Conservation (phyloP, 2,888 invertebrate species). For the Muschampia plurimacula region DNA sequence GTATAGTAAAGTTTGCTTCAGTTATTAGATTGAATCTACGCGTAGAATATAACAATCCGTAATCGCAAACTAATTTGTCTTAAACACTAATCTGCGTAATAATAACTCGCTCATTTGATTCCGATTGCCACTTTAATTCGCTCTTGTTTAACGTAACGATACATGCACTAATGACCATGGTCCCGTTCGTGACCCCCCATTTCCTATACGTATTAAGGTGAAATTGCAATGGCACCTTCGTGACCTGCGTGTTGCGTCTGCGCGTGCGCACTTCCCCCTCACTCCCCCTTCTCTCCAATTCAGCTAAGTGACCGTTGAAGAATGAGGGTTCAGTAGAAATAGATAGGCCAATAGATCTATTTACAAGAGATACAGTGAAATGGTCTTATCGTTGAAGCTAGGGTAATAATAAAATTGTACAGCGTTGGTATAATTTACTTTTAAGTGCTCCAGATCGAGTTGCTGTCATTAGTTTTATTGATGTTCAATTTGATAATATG, state of each 20-base stretch:
- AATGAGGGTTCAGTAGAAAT: constrained; percentile 62
- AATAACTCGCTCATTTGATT: constrained; percentile 13
- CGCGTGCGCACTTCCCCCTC: constrained; percentile 55
- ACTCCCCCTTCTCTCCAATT: constrained; percentile 40
- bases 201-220: constrained; percentile 56
- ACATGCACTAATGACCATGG: constrained; percentile 45
- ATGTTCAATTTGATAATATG: constrained; percentile 6
- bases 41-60: no score
- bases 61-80: background rate
- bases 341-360: constrained; percentile 47
- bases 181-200: constrained; percentile 44
- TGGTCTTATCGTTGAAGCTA: constrained; percentile 32
- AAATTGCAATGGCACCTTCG: constrained; percentile 56
- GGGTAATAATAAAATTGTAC: constrained; percentile 35
- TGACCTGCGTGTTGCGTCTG: constrained; percentile 49
- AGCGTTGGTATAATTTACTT: constrained; percentile 43
- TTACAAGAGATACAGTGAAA: constrained; percentile 47
- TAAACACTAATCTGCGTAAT: constrained; percentile 11
- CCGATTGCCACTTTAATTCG: constrained; percentile 20
- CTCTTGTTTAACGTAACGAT: constrained; percentile 35
- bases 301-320: constrained; percentile 70
- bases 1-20: background rate
- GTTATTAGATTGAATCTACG: no score
- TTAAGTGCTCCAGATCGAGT: constrained; percentile 44
- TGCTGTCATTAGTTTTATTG: constrained; percentile 10